phyloP scores from a whole-genome alignment of 2,888 invertebrate genomes.

The Acronicta aceris region DNA sequence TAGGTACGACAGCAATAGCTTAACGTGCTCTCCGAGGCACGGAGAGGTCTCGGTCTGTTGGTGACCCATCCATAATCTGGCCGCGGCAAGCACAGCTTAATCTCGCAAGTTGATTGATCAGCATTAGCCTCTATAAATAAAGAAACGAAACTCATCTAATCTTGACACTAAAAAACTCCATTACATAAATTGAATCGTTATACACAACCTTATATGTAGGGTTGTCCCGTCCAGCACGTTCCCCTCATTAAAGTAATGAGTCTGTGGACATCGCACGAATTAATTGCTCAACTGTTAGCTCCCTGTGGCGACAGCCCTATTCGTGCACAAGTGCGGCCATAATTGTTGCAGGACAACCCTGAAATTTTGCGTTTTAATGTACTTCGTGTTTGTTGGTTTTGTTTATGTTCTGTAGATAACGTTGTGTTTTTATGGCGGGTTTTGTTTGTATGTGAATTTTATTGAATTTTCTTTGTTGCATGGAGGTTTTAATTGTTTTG shows the following conservation, averaged over 20 bases:
- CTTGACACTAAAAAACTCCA: constrained; percentile 31
- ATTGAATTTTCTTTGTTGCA: constrained; percentile 30
- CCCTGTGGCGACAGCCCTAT: constrained; percentile 56
- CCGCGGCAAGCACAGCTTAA: too few species aligned
- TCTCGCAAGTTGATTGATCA: too few species aligned
- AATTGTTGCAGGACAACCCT: constrained; percentile 46
- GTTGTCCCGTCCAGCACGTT: constrained; percentile 66
- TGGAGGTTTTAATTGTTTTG: constrained; percentile 1
- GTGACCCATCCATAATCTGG: too few species aligned
- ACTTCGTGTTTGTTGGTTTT: constrained; percentile 35
- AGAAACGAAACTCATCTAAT: constrained; percentile 25
- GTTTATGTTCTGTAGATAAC: constrained; percentile 36
- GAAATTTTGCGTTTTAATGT: constrained; percentile 50
- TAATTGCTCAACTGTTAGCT: constrained; percentile 70
- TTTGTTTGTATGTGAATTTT: constrained; percentile 5
- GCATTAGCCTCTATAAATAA: constrained; percentile 11
- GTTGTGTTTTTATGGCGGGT: constrained; percentile 19
- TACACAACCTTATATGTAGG: constrained; percentile 54
- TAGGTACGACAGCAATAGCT: too few species aligned
- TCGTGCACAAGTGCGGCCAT: constrained; percentile 38
- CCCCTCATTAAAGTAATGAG: constrained; percentile 81
- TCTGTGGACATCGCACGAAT: constrained; percentile 70
- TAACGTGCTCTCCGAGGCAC: too few species aligned
- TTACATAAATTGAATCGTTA: constrained; percentile 41
- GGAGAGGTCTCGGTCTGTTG: too few species aligned